A percentile compares a stretch with the other conserved stretches of the same genome.
Evolutionary conservation across 2,797 vertebrate species (phyloP).

Genomic region (Aplochiton taeniatus): DNA sequence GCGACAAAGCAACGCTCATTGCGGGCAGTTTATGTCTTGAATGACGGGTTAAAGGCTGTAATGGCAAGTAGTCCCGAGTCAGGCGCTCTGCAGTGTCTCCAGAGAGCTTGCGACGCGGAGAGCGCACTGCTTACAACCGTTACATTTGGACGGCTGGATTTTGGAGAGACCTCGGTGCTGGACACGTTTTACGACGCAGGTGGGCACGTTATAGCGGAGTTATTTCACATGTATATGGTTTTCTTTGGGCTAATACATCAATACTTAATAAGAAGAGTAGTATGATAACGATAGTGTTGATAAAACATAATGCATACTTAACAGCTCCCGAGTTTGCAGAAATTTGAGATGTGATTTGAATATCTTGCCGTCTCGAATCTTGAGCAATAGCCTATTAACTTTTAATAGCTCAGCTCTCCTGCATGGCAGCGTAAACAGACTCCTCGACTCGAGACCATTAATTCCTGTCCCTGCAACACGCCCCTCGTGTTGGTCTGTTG

Average conservation of each 20-base stretch:
- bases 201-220: constrained; percentile 55
- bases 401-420: no score
- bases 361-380: no score
- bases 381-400: no score
- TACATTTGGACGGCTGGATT: constrained; percentile 87
- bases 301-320: no score
- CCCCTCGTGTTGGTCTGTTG: no score
- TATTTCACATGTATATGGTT: background rate
- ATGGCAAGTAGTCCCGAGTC: constrained; percentile 85
- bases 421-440: no score
- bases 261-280: background rate
- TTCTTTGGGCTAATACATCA: background rate
- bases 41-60: constrained; percentile 79
- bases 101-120: constrained; percentile 85
- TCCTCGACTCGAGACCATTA: no score
- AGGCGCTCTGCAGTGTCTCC: constrained; percentile 85
- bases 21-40: constrained; percentile 84
- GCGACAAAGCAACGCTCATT: constrained; percentile 78
- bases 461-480: no score
- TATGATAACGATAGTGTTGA: no score
- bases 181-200: constrained; percentile 93
- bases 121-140: constrained; percentile 84
- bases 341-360: no score
- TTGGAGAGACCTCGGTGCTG: constrained; percentile 86
- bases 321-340: no score